Base-by-base conservation (phyloP, 2,797 vertebrate genomes). In the Hypotaenidia okinawae region DNA sequence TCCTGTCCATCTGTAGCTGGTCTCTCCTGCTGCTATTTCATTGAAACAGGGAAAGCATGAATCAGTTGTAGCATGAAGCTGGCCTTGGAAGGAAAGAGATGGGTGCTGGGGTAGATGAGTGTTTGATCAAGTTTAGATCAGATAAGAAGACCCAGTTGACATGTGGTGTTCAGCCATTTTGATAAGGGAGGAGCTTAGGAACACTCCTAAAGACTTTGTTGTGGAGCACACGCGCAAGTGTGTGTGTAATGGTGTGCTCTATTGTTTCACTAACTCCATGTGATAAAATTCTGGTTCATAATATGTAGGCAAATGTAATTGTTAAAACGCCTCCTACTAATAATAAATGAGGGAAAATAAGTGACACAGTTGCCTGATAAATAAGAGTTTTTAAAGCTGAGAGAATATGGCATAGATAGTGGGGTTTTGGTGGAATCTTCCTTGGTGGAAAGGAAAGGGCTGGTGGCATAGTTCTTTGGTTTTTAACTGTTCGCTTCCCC, bases 201-300 rank as follows among this genome's bases (percentile, higher is more conserved):
- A n/a, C 9, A 17, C 76, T 87, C 54, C 55, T 82, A 47, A 78
- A 84, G 23, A 39, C 33, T 55, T 43, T n/a, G 2, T 30, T 64
- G n/a, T 4, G 47, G 15, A 43, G 3, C 3, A 0, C 4, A 2
- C 11, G 8, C 0, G 0, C 6, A 2, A 24, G 32, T 5, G 1
- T 21, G 7, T 47, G 28, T 79, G 16, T 61, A 68, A 45, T 22
- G 23, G 6, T 47, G 16, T 25, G 24, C 37, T 57, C 27, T 15
- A n/a, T 54, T 75, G 17, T 84, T 90, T 67, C 52, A 63, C 37
- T 54, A 68, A 67, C 45, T 45, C 19, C 58, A 8, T 23, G 4
- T 32, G 41, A 43, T 27, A 59, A 81, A 43, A 33, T 58, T 86
- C 62, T 47, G 0, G 4, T 63, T 87, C 5, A 25, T 51, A 39